phyloP scores from a whole-genome alignment of 2,888 invertebrate genomes.

The Heliconius erato region DNA sequence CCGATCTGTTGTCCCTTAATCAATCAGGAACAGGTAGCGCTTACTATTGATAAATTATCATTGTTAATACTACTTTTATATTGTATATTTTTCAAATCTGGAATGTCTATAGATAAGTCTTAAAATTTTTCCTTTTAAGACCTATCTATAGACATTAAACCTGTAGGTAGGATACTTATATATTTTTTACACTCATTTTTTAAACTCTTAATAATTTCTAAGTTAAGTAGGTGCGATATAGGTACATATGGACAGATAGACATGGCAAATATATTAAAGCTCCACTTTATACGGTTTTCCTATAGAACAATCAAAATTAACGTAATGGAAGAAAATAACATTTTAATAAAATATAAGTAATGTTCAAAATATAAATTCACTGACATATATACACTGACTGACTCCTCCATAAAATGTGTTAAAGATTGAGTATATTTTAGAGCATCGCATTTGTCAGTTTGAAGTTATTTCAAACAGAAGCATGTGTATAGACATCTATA shows the following conservation, averaged over 20 bases:
- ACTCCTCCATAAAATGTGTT: not conserved
- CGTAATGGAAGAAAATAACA: not conserved
- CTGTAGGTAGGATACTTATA: too few relatives aligned
- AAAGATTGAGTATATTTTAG: conserved; percentile 10
- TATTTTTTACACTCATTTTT: too few relatives aligned
- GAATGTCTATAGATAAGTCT: too few relatives aligned
- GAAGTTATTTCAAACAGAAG: conserved; percentile 11
- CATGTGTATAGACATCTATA: conserved; percentile 44
- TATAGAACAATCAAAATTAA: not conserved
- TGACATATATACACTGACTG: not conserved
- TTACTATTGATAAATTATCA: not conserved
- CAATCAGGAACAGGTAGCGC: conserved; percentile 6
- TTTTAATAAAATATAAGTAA: not conserved
- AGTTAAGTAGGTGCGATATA: too few relatives aligned
- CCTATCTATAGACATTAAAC: too few relatives aligned
- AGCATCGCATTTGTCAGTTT: conserved; percentile 20
- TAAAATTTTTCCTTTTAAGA: too few relatives aligned
- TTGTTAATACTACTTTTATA: not conserved
- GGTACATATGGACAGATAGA: too few relatives aligned
- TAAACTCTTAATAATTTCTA: too few relatives aligned
- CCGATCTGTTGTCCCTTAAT: not conserved
- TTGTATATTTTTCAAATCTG: too few relatives aligned
- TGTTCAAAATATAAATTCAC: not conserved
- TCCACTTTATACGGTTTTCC: not conserved
- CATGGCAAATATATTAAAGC: too few relatives aligned